Evolutionary conservation across 2,888 invertebrate species (phyloP).

Genomic region (Biston betularia): DNA sequence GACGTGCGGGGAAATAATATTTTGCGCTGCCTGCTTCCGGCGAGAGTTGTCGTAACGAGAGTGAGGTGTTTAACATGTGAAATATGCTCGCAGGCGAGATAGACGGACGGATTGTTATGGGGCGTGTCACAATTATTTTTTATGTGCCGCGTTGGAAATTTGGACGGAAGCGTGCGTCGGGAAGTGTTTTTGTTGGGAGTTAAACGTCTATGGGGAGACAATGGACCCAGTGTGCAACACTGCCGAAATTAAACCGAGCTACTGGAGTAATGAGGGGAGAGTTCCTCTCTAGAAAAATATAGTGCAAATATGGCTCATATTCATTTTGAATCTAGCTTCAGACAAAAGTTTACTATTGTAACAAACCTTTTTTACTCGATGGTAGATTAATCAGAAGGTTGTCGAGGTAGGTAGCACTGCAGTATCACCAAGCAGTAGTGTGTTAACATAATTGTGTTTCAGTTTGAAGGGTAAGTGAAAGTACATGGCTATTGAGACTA

Average conservation of each 20-base stretch:
- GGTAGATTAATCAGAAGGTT: no score
- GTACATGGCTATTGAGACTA: no score
- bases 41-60: constrained; percentile 16
- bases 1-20: constrained; percentile 15
- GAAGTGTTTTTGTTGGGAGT: constrained; percentile 11
- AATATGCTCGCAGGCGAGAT: constrained; percentile 13
- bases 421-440: no score
- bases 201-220: constrained; percentile 16
- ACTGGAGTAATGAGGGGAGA: neutral
- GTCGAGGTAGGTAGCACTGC: no score
- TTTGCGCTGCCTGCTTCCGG: constrained; percentile 11
- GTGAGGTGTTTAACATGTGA: constrained; percentile 27
- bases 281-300: neutral
- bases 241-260: neutral
- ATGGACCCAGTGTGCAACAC: constrained; percentile 3
- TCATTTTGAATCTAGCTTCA: no score
- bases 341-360: no score
- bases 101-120: constrained; percentile 20
- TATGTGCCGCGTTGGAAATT: constrained; percentile 21
- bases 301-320: no score
- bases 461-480: no score
- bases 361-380: no score
- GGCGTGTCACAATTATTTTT: constrained; percentile 28
- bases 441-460: no score
- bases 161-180: neutral